Base-by-base conservation (phyloP, 2,888 invertebrate species). In the Endotricha flammealis region DNA sequence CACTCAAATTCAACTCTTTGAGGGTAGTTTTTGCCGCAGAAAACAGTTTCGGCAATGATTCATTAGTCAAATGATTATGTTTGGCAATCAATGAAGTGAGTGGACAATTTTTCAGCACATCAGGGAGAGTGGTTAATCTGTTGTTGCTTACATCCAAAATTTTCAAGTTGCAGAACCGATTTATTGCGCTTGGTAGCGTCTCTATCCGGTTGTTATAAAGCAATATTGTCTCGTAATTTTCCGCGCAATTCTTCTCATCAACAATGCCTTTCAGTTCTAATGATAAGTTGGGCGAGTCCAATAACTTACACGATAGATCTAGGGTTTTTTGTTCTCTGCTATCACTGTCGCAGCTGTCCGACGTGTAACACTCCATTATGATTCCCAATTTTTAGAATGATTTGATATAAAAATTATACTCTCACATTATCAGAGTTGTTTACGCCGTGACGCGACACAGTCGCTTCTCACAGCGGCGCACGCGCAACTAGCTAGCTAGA, bases 1-100 rank as follows among this genome's bases (percentile, higher is more conserved):
- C 99, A 77, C 97, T 97, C 20, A 99, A 86, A 83, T 99, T 98
- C n/a, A 99, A 76, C 66, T 96, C 96, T 60, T 92, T 91, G 12
- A 99, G 80, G 1, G 88, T 83, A 40, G 76, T 83, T 13, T 89
- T 82, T 40, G 91, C 83, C 16, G 85, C 79, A 12, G 89, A 89
- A 60, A 98, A 92, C 37, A 92, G 90, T 77, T 98, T 98, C 3
- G 98, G 97, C 50, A 98, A 80, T n/a, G 94, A 93, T 42, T 92
- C 91, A 59, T 94, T 94, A 2, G 91, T 91, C 29, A 99, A 81
- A 38, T 89, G 85, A 77, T 99, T 99, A 74, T 98, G 97, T 82
- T 96, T 95, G 1, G 94, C 95, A 40, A 95, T 91, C 28, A 99
- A 80, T 24, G 93, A 92, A 31, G 90, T 90, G 45, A 99, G 85